These are phyloP conservation scores for Drosophila neonasuta DNA, from an alignment of 2,888 invertebrate species.

Conservation along the genomic window DNA sequence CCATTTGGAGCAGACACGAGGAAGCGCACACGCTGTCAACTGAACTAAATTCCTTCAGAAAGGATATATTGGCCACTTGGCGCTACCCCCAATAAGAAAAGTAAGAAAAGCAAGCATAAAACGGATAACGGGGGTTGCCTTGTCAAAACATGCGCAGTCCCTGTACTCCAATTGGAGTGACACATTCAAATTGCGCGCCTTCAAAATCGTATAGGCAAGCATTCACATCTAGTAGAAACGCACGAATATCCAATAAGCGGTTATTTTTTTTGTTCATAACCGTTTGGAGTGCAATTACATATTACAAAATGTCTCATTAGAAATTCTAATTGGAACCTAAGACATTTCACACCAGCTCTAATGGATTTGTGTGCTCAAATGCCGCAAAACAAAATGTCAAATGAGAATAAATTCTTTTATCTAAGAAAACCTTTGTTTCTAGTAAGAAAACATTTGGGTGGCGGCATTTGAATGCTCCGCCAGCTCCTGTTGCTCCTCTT, in stretches of 20 bases:
- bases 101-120: not conserved
- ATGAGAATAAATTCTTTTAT: too few relatives aligned
- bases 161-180: not conserved
- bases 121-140: constrained; percentile 38
- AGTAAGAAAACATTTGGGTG: constrained; percentile 32
- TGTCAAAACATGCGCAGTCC: constrained; percentile 52
- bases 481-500: not conserved
- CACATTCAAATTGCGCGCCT: constrained; percentile 45
- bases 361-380: too few relatives aligned
- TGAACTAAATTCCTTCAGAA: constrained; percentile 73
- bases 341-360: too few relatives aligned
- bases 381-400: not conserved
- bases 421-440: not conserved
- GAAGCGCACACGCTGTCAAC: constrained; percentile 73
- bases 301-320: too few relatives aligned
- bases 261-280: too few relatives aligned
- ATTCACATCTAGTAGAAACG: too few relatives aligned
- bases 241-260: too few relatives aligned
- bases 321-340: too few relatives aligned
- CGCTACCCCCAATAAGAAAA: constrained; percentile 36
- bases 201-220: too few relatives aligned
- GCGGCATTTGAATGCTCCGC: constrained; percentile 19
- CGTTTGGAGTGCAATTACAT: too few relatives aligned
- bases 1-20: constrained; percentile 57
- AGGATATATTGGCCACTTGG: constrained; percentile 52